Evolutionary conservation across 2,888 invertebrate genomes (phyloP), one percentile per base, ranked within the genome.

Genomic region (Nomada hirtipes): DNA sequence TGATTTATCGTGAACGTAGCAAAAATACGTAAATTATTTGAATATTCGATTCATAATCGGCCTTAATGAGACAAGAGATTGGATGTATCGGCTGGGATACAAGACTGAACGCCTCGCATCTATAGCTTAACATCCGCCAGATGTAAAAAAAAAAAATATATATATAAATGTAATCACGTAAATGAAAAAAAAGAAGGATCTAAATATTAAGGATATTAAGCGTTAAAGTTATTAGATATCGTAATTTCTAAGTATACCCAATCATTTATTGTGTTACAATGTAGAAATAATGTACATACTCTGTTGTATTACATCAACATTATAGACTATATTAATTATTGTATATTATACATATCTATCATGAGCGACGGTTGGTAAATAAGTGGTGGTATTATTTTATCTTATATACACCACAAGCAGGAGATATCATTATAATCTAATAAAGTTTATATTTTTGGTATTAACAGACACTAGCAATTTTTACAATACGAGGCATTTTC

Each of bases 371-470:
- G 83, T 91, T 87, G 85, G 89, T 86, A 87, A 90, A 89, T 90
- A 86, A 85, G 88, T 89, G 91, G 89, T 89, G 87, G 91, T 86
- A 90, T 92, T 88, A 90, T 90, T 91, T 91, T 92, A 90, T 91
- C 92, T 91, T 92, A 91, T 92, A 91, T 88, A 89, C 86, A 89
- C 84, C 71, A 86, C 84, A 83, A 75, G 53, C 61, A 86, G 85
- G 87, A 85, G 36, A 57, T 85, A 89, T 70, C 74, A 90, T 86
- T 85, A 91, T 88, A 84, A 88, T 87, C 85, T 78, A 92, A 92
- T 92, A 93, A 92, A 93, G 86, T 93, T 92, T 93, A 89, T 93
- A 93, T 92, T 92, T 93, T 92, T 92, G 89, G 89, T 92, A 92
- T 89, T 85, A 90, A 88, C 84, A 85, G 86, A 84, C 75, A 87